phyloP scores from a whole-genome alignment of 2,797 vertebrate species.

The Toxotes lorentzi region DNA sequence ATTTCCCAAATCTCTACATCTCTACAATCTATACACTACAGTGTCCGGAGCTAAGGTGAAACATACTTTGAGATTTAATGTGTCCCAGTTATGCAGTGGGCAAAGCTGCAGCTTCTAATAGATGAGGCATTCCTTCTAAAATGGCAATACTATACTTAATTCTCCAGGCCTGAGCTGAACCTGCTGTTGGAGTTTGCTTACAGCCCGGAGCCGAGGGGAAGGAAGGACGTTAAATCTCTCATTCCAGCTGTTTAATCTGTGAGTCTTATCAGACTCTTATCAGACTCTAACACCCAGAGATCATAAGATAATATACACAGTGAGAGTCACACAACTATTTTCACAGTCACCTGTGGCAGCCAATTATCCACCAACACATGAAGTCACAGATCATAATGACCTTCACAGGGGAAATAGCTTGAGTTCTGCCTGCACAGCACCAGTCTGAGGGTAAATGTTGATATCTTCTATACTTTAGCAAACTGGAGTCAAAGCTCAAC shows the following conservation, averaged over 20 bases:
- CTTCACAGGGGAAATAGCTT: constrained; percentile 39
- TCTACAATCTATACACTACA: background rate
- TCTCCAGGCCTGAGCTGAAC: constrained; percentile 21
- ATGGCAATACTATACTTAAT: constrained; percentile 11
- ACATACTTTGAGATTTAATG: background rate
- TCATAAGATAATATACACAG: constrained; percentile 24
- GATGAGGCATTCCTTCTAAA: constrained; percentile 19
- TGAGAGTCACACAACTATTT: constrained; percentile 18
- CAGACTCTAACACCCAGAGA: constrained; percentile 34
- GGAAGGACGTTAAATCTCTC: constrained; percentile 22
- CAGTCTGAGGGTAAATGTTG: constrained; percentile 6
- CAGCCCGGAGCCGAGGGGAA: background rate
- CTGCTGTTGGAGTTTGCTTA: constrained; percentile 29
- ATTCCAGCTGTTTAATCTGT: constrained; percentile 9
- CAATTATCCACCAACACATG: constrained; percentile 39
- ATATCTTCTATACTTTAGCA: background rate
- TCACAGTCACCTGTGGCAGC: constrained; percentile 41
- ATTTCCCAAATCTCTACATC: background rate
- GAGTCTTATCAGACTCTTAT: constrained; percentile 43
- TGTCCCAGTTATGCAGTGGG: background rate
- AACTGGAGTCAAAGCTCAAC: background rate
- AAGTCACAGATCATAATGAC: constrained; percentile 40
- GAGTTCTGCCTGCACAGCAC: constrained; percentile 22
- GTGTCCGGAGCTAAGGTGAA: background rate
- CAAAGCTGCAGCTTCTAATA: constrained; percentile 6